Base-by-base conservation (phyloP, 2,113 vertebrate genomes). In the Urocolius indicus region DNA sequence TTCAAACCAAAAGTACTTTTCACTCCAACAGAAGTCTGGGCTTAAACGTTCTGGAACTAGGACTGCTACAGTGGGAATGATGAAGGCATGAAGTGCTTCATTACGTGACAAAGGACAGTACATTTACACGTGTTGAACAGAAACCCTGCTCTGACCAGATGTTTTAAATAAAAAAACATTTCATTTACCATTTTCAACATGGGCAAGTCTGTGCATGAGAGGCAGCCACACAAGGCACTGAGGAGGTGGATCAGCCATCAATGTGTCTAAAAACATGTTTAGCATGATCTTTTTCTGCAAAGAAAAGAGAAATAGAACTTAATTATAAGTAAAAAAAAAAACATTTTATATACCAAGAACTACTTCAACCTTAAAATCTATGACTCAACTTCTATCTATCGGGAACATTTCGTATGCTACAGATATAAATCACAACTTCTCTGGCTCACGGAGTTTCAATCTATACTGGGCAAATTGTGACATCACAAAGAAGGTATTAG, bases 221-320 rank as follows among this genome's bases (percentile, higher is more conserved):
- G 99, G 99, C 58, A 99, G 98, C 99, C 99, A 99, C 51, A 99
- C 99, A 95, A 99, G 99, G 98, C 99, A 99, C 98, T 99, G 99
- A 27, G 99, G 99, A 49, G 99, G 99, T 21, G 99, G 99, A 45
- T 99, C 99, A 1, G 99, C 99, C 99, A 99, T 99, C 97, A 99
- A 87, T 6, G 99, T 98, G 91, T 99, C 99, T 97, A 99, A 95
- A 97, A 99, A 99, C 94, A 98, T 99, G 97, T 99, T 99, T 75
- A 99, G 97, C 97, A 97, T 98, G 82, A 99, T 98, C 98, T 99
- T 99, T 95, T 99, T 99, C 99, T 99, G 98, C 85, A 87, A 98
- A 94, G 93, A 71, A 80, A 97, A 45, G 27, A 97, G 52, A 96
- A 90, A 81, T 1, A 68, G 14, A 27, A 17, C 6, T 57, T 21